phyloP scores from a whole-genome alignment of 2,888 invertebrate genomes.

The Volucella inanis region DNA sequence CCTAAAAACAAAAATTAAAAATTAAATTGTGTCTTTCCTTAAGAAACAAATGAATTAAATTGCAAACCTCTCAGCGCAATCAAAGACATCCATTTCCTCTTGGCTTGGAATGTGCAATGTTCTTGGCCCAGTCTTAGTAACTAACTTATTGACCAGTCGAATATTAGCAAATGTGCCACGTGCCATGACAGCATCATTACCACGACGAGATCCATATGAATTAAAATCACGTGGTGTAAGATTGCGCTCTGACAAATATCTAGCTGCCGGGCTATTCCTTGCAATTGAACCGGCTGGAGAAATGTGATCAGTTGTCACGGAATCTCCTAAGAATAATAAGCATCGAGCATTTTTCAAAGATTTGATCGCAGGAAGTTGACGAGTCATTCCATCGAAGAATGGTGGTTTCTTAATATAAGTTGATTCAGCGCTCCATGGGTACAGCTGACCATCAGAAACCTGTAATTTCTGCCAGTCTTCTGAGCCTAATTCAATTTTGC shows the following conservation, averaged over 20 bases:
- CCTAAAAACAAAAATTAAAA: slow-evolving; percentile 76
- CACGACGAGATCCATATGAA: slow-evolving; percentile 98
- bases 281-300: slow-evolving; percentile 99
- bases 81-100: slow-evolving; percentile 96
- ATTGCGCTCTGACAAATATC: slow-evolving; percentile 80
- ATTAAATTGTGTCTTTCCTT: slow-evolving; percentile 67
- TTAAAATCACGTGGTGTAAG: slow-evolving; percentile 97
- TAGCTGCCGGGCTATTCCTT: slow-evolving; percentile 93
- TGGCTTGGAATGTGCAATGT: slow-evolving; percentile 94
- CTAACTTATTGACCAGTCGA: slow-evolving; percentile 95
- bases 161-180: slow-evolving; percentile 99
- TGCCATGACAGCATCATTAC: slow-evolving; percentile 98
- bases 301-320: slow-evolving; percentile 99
- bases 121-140: slow-evolving; percentile 90
- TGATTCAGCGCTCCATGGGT: slow-evolving; percentile 94
- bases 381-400: slow-evolving; percentile 93
- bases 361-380: slow-evolving; percentile 84
- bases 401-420: slow-evolving; percentile 98
- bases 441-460: slow-evolving; percentile 92
- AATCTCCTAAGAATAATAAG: slow-evolving; percentile 95
- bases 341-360: slow-evolving; percentile 90
- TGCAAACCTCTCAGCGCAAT: slow-evolving; percentile 91
- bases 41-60: neutral
- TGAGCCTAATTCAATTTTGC: slow-evolving; percentile 94
- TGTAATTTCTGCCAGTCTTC: slow-evolving; percentile 91